Conservation (phyloP, 2,888 invertebrate species). For the Abrostola tripartita region DNA sequence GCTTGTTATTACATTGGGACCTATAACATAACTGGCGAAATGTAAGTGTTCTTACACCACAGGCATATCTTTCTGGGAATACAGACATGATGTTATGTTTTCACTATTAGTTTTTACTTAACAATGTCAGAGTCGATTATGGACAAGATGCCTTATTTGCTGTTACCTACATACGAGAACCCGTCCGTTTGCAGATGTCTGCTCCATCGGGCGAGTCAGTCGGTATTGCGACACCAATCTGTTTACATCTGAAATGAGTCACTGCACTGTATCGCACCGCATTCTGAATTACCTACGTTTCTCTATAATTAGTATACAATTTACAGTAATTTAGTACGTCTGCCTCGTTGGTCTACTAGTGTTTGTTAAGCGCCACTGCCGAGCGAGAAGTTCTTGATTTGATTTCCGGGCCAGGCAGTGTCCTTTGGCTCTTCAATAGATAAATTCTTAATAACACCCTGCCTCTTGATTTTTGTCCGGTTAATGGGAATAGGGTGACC, state of each 20-base stretch:
- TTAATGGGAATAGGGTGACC: no score
- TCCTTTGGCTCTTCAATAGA: no score
- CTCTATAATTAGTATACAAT: slow-evolving; percentile 45
- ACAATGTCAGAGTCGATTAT: slow-evolving; percentile 28
- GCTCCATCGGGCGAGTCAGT: slow-evolving; percentile 20
- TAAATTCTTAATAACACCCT: no score
- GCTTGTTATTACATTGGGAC: neutral
- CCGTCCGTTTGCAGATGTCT: slow-evolving; percentile 31
- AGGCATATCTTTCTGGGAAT: no score
- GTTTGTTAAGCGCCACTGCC: slow-evolving; percentile 15
- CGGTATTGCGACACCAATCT: slow-evolving; percentile 35
- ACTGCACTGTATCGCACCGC: slow-evolving; percentile 35
- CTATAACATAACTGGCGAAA: neutral
- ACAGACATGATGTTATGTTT: no score
- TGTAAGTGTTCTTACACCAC: no score
- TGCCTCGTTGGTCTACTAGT: slow-evolving; percentile 25
- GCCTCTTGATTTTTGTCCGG: no score
- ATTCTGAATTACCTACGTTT: slow-evolving; percentile 34
- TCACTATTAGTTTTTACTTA: slow-evolving; percentile 21
- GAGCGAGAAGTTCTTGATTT: neutral
- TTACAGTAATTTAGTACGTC: slow-evolving; percentile 29
- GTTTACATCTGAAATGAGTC: slow-evolving; percentile 51
- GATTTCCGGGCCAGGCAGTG: no score
- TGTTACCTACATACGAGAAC: slow-evolving; percentile 40
- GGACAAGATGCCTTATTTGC: slow-evolving; percentile 33